A percentile compares a stretch with the other conserved stretches of the same genome.
Evolutionary conservation across 1,140 invertebrate genomes (phyloP).

Genomic region (Heliconius eleuchia): DNA sequence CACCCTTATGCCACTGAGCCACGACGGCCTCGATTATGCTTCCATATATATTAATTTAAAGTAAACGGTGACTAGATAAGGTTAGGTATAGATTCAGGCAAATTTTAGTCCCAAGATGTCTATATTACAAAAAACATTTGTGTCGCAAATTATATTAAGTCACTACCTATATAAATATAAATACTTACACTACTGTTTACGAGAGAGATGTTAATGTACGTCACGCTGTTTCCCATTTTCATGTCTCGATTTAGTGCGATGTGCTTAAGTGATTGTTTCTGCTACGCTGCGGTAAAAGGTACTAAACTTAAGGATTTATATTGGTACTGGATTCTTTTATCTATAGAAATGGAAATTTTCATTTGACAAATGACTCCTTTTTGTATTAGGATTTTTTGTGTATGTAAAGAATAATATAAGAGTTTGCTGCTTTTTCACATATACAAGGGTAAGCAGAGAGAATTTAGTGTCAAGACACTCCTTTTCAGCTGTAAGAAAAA

Average conservation of each 20-base stretch:
- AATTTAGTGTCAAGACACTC: no score
- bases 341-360: not conserved
- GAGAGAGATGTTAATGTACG: not conserved
- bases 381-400: not conserved
- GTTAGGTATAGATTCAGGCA: no score
- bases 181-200: not conserved
- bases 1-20: no score
- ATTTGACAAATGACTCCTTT: not conserved
- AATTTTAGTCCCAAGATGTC: no score
- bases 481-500: no score
- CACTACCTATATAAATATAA: not conserved
- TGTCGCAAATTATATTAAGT: not conserved
- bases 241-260: not conserved
- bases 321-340: not conserved
- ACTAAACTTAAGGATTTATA: not conserved
- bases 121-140: no score
- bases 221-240: slow-evolving; percentile 4
- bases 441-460: no score
- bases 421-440: no score
- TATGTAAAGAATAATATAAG: no score
- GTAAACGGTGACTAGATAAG: no score
- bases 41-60: no score
- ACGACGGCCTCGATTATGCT: no score
- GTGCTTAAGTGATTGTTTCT: slow-evolving; percentile 10
- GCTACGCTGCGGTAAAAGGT: not conserved